Base-by-base conservation (phyloP, 2,113 vertebrate genomes). In the Chlamydotis undulata region DNA sequence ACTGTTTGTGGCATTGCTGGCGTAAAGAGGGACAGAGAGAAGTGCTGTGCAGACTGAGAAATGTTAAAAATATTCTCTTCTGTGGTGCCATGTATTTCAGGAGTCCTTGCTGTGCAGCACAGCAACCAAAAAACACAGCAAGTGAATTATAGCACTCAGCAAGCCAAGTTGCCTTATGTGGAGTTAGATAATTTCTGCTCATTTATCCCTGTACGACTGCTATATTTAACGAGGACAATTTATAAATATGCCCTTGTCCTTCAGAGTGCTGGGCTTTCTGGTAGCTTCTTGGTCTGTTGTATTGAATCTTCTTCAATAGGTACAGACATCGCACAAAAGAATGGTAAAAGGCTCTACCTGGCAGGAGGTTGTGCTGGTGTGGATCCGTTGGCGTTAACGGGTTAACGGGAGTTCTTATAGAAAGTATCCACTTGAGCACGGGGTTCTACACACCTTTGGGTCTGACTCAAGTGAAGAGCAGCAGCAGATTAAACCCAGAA, bases 381-480 rank as follows among this genome's bases (percentile, higher is more conserved):
- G 50, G 50, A 37, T 28, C 22, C 64, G 45, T 4, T 14, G 55
- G 39, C 12, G 10, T 0, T 0, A 39, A 3, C 4, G 22, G 55
- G 25, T 0, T 0, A 39, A 3, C 3, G 25, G 55, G 25, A 65
- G 15, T 13, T 82, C 39, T 33, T 22, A 33, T 0, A 28, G 84
- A 49, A 67, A 53, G 13, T 17, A 12, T 21, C 23, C 61, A 53
- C 14, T 4, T 3, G 10, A 31, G n/a, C 65, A 7, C 2, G 14
- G 45, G 3, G n/a, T 13, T 56, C n/a, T 39, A n/a, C 8, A 19
- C 60, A 73, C 12, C 19, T 50, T 39, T 39, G 74, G 60, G 31
- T 25, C 26, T 52, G n/a, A 65, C 47, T 14, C 28, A 47, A 39
- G 45, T 18, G 23, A 82, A 85, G 9, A 69, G 60, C 59, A 81